Percentiles rank a stretch among this genome's conserved stretches.
Evolutionary conservation across 2,888 invertebrate genomes (phyloP).

Genomic region (Apamea sordens): DNA sequence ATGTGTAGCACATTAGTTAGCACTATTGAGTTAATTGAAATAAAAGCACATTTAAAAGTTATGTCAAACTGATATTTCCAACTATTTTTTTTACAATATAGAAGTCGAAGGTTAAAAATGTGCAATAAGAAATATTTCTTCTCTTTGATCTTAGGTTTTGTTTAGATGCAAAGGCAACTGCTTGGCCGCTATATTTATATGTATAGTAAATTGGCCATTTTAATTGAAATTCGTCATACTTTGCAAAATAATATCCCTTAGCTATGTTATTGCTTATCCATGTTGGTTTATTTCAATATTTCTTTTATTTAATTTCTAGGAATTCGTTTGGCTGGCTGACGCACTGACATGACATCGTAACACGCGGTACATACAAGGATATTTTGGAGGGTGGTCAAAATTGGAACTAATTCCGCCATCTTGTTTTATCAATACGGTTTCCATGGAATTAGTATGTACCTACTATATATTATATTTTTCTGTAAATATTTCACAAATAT

Average conservation of each 20-base stretch:
- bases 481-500: background rate
- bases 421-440: background rate
- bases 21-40: background rate
- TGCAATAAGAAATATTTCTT: too few species aligned
- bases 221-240: background rate
- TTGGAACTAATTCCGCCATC: background rate
- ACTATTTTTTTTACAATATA: background rate
- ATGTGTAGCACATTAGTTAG: background rate
- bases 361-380: too few species aligned
- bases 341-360: background rate
- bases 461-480: background rate
- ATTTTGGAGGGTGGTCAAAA: background rate
- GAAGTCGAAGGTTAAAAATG: background rate
- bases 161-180: background rate
- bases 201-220: background rate
- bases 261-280: background rate
- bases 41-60: background rate
- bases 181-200: background rate
- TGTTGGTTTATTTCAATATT: too few species aligned
- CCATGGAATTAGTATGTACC: background rate
- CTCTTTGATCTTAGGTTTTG: background rate
- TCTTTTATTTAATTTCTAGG: background rate
- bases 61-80: background rate
- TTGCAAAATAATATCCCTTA: background rate
- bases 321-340: background rate